Evolutionary conservation across 2,113 vertebrate genomes (phyloP), one percentile per base, ranked within the genome.

Genomic region (Sarotherodon lohbergeri): DNA sequence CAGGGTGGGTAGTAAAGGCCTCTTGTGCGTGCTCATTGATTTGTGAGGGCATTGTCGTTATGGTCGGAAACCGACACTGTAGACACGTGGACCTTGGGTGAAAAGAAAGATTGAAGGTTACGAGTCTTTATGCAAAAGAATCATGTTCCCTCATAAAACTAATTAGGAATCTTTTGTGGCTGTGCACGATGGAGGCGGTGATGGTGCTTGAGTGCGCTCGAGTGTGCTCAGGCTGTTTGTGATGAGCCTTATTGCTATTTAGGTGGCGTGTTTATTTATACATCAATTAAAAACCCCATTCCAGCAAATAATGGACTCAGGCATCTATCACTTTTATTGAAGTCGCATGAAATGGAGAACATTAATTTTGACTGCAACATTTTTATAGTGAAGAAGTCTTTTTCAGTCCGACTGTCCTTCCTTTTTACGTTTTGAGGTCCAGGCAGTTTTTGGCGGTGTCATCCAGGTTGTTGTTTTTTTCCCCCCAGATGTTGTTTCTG

Each of bases 281-380:
- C 88, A 82, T 86, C 93, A 91, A 90, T 92, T 93, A 88, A 91
- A 93, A 83, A n/a, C 59, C 57, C 27, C 10, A 82, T 90, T 91
- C n/a, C 2, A 85, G 83, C 81, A 81, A 89, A 90, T 91, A 85
- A 92, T 55, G 19, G 41, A 34, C 83, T 83, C 22, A 1, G 71
- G 19, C 76, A 83, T 90, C 82, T 7, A 36, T 87, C 85, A 68
- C 54, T 78, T 88, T 90, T 83, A 90, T 78, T 36, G 83, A 57
- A 71, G 63, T 41, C 43, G 4, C 27, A 16, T 82, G 63, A 89
- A 88, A 87, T 34, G 36, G 54, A 83, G 52, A 57, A 52, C 29
- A 54, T 82, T 50, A 32, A 76, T 76, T 78, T 86, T 86, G 59
- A 87, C 80, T 12, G 32, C 59, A 68, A 34, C 0, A 7, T 87